Evolutionary conservation across 2,797 vertebrate genomes (phyloP).

Genomic region (Acipenser ruthenus): DNA sequence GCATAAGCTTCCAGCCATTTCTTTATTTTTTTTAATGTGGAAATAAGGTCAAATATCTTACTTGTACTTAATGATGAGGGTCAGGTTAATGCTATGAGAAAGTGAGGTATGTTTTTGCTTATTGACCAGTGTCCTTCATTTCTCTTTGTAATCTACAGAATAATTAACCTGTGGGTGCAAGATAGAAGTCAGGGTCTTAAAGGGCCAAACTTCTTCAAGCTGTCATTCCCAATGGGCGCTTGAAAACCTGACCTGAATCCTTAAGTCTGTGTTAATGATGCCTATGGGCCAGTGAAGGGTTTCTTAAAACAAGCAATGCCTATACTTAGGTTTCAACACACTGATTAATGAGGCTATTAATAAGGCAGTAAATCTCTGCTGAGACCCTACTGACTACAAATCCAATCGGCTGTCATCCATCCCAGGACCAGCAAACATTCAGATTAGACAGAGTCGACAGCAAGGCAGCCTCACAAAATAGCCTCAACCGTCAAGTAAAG

Average conservation of each 20-base stretch:
- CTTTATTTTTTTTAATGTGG: background rate
- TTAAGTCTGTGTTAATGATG: constrained; percentile 14
- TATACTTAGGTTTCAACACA: constrained; percentile 23
- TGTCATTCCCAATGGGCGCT: constrained; percentile 25
- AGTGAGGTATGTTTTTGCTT: background rate
- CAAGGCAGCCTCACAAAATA: too few relatives aligned
- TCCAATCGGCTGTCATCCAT: constrained; percentile 12
- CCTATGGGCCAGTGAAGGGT: constrained; percentile 18
- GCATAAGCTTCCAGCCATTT: too few relatives aligned
- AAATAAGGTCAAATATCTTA: background rate
- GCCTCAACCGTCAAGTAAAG: too few relatives aligned
- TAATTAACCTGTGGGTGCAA: constrained; percentile 34
- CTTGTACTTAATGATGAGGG: background rate
- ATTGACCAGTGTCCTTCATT: background rate
- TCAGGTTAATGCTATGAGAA: background rate
- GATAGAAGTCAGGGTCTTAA: constrained; percentile 48
- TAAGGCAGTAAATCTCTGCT: constrained; percentile 13
- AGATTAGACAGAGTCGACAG: too few relatives aligned
- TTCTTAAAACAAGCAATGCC: constrained; percentile 4
- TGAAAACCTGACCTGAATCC: constrained; percentile 44
- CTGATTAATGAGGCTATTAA: constrained; percentile 18
- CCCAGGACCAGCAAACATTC: too few relatives aligned
- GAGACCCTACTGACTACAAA: constrained; percentile 15
- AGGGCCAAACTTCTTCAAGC: constrained; percentile 48
- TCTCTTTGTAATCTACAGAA: background rate